Base-by-base conservation (phyloP, 2,797 vertebrate species). In the Rhabdomys pumilio region DNA sequence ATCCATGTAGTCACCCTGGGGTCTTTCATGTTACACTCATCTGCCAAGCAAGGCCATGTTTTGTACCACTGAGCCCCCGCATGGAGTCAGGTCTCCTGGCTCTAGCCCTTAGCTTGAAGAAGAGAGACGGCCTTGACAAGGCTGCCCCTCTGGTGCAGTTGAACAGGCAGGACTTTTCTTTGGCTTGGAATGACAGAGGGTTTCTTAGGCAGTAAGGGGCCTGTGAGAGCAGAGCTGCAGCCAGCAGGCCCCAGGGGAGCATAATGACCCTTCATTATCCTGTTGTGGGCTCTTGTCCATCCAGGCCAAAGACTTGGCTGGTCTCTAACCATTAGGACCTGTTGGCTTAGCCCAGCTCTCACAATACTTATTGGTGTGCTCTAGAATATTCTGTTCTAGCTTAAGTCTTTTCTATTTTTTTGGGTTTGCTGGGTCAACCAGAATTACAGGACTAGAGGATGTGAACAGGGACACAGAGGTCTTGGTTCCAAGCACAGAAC, bases 131-230 rank as follows among this genome's bases (percentile, higher is more conserved):
- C 34, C 3, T 14, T 10, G 0, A 0, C 63, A 81, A 91, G 72
- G 73, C 81, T 38, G 34, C 29, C 47, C 20, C 8, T 29, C 34
- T 41, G 41, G 26, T 0, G 24, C 1, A 3, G 34, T 13, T 10
- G 19, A 53, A 55, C n/a, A 26, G 63, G 44, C 41, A 57, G 22
- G 22, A 44, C 76, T 79, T 50, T 19, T 38, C 11, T 7, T 47
- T 63, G 79, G 59, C 34, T 13, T 4, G 6, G 59, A 34, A 31
- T 2, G 69, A 69, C 41, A 77, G n/a, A 11, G 17, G 38, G n/a
- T 12, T n/a, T 10, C 1, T 13, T 0, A 24, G 38, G 24, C 29
- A n/a, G 59, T 0, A 1, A 31, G 53, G 1, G 6, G 17, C 31
- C 11, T 81, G 22, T 10, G 31, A 67, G 81, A 53, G 13, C 0